These are phyloP conservation scores for Lycia hirtaria DNA, from an alignment of 2,888 invertebrate species.

Conservation along the genomic window DNA sequence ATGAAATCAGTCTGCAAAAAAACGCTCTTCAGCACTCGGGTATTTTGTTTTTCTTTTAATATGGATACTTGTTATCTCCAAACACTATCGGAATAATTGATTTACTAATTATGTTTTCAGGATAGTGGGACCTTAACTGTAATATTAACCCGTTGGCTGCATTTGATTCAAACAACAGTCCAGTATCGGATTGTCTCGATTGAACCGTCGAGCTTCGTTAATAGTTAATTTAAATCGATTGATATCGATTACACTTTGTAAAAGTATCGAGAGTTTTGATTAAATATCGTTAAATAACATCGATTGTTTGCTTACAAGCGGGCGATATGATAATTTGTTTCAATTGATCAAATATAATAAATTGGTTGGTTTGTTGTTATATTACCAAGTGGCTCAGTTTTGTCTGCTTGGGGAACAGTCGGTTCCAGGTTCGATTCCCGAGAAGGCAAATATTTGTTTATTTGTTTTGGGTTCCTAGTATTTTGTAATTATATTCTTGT, in stretches of 20 bases:
- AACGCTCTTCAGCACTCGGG: too few relatives aligned
- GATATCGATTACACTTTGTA: conserved; percentile 80
- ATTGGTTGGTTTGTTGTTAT: conserved; percentile 24
- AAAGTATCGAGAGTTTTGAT: conserved; percentile 74
- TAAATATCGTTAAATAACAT: conserved; percentile 78
- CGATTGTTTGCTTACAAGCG: conserved; percentile 70
- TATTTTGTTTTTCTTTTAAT: too few relatives aligned
- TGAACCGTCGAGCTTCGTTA: conserved; percentile 72
- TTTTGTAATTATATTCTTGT: too few relatives aligned
- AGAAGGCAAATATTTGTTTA: too few relatives aligned
- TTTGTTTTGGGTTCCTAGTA: too few relatives aligned
- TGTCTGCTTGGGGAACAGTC: too few relatives aligned
- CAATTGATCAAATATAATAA: conserved; percentile 68
- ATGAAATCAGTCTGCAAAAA: too few relatives aligned
- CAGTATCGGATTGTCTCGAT: conserved; percentile 66
- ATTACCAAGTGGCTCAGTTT: neutral
- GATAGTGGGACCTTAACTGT: too few relatives aligned
- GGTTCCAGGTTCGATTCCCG: too few relatives aligned
- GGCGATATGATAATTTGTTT: conserved; percentile 76
- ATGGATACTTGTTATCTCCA: too few relatives aligned
- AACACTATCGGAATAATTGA: neutral
- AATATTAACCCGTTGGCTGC: neutral
- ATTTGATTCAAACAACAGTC: conserved; percentile 5
- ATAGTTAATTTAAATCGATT: conserved; percentile 80
- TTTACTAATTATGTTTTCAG: too few relatives aligned